Base-by-base conservation (phyloP, 1,140 invertebrate genomes). In the Drosophila orena region DNA sequence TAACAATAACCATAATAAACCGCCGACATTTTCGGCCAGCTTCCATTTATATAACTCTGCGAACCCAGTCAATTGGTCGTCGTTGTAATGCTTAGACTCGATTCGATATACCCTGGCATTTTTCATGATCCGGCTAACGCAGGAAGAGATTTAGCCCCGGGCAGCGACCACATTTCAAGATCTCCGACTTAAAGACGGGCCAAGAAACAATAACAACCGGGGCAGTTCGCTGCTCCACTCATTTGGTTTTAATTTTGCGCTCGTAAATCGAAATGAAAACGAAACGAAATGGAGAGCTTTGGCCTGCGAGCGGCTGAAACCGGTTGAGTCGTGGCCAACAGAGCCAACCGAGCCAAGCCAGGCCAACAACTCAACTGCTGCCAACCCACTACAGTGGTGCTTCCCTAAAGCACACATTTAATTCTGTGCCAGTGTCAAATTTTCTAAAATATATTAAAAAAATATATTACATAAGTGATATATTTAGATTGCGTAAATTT, bases 231-330 rank as follows among this genome's bases (percentile, higher is more conserved):
- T 68, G 46, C 61, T 88, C 68, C 66, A 86, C 73, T 78, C 81
- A 88, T 79, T 88, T 83, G 60, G 60, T 66, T 84, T 77, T 77
- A 61, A 83, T 89, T 77, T 89, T 88, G 68, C 73, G 84, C 84
- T 89, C 84, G 84, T 89, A 89, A 89, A 89, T 89, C 77, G 84
- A 89, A 89, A 89, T 79, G 84, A 89, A 89, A 89, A 89, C 79
- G 84, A 89, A 89, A 89, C 84, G 81, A 79, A 79, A 79, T 76
- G 75, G 71, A 75, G 72, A 75, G 72, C 71, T 46, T 40, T 68
- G 65, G 44, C 24, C 24, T 72, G 64, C 72, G 42, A 70, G 69
- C 64, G 60, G 38, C 59, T 35, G 38, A 65, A 61, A 57, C 71
- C 44, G 71, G 69, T 72, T 61, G 59, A 47, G 52, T 42, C 58